Evolutionary conservation across 2,113 vertebrate species (phyloP), one percentile per base, ranked within the genome.

Genomic region (Bagarius yarrelli): DNA sequence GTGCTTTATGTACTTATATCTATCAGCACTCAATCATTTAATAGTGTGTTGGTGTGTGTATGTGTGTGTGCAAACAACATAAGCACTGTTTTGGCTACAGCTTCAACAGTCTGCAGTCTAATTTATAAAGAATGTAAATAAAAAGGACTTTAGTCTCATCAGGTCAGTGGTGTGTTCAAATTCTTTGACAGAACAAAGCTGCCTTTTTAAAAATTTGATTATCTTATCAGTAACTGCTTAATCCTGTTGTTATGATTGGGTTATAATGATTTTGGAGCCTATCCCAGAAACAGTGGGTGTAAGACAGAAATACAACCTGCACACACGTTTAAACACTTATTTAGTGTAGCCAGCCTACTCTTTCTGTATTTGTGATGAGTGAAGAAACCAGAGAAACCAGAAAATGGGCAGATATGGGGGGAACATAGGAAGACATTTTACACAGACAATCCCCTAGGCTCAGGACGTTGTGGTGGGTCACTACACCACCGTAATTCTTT

Each of bases 31-130:
- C 34, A 69, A 15, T 40, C 34, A 47, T 70, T 40, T 70, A 27
- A 23, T 69, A 18, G 57, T 52, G 21, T 76, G 56, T 76, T 47
- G 44, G 44, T 47, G 44, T 47, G 44, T 47, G 44, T 47, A 8
- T 47, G 44, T 47, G 44, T 47, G 56, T 76, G 61, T 55, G 60
- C 19, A 60, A 19, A 60, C 52, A 78, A n/a, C 72, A 53, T 40
- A 12, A 53, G 36, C 63, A 64, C 69, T 90, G 88, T 88, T 90
- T 66, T 89, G 88, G 59, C 89, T 89, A 71, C 71, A 84, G 59
- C 81, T 66, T 34, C 16, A 47, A 67, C 84, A 85, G 77, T 64
- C 80, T 75, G 75, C 72, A 52, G 69, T 19, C n/a, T 8, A 50
- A 83, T 83, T 36, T 19, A 59, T 78, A 56, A 69, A 55, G 61